A percentile compares a stretch with the other conserved stretches of the same genome.
phyloP scores from a whole-genome alignment of 2,888 invertebrate genomes.

The Drosophila mimica region DNA sequence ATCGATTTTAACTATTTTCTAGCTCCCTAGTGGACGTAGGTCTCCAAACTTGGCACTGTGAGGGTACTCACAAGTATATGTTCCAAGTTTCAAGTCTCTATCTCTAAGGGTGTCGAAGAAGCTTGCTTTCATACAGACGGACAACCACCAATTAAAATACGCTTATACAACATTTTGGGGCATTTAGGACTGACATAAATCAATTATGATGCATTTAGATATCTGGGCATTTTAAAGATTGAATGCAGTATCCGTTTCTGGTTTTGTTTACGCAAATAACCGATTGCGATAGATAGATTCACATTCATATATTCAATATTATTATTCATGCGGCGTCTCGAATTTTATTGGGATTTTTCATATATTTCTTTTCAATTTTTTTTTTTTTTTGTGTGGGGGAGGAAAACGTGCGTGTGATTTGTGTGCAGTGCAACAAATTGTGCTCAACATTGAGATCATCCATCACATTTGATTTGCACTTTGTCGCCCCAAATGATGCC shows the following conservation, averaged over 20 bases:
- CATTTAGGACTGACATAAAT: background rate
- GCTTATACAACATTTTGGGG: background rate
- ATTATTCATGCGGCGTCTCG: constrained; percentile 28
- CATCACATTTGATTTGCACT: constrained; percentile 70
- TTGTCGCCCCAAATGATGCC: constrained; percentile 56
- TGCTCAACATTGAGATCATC: constrained; percentile 64
- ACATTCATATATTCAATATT: background rate
- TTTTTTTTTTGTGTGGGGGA: background rate
- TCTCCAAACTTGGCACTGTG: no score
- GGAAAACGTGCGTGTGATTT: background rate
- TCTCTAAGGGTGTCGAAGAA: no score
- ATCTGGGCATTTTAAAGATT: background rate
- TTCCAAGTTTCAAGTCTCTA: no score
- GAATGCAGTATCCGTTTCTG: background rate
- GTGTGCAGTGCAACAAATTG: constrained; percentile 1
- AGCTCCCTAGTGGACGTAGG: no score
- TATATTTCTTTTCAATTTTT: background rate
- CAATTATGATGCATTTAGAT: background rate
- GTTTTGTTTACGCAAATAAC: background rate
- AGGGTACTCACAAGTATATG: no score
- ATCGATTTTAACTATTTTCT: no score
- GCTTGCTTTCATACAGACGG: no score
- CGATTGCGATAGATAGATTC: background rate
- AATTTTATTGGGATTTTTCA: constrained; percentile 29
- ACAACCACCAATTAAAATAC: background rate